Evolutionary conservation across 2,113 vertebrate genomes (phyloP), one percentile per base, ranked within the genome.

Genomic region (Cavia porcellus): DNA sequence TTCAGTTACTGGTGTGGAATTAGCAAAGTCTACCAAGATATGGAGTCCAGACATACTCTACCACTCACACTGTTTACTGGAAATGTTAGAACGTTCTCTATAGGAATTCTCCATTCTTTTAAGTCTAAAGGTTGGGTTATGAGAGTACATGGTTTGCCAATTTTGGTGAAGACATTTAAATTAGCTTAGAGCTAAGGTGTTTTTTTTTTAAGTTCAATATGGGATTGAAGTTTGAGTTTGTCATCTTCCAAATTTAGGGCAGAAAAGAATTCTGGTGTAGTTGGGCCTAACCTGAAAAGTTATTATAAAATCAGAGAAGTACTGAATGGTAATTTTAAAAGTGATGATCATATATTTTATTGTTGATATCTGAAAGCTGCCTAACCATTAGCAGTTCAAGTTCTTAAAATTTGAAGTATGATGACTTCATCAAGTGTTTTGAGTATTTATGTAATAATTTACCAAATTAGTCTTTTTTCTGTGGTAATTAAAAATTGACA

Each of bases 381-480:
- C 59, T 86, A 90, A 64, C 38, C 85, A 32, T 32, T 92, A 42
- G 45, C 25, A 83, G 70, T 83, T 95, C 61, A 30, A 68, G 92
- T 92, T 95, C 59, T 93, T 96, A 70, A 85, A 66, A 82, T 3
- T 93, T 66, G n/a, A 42, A 59, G 2, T 95, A 52, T 81, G 20
- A 42, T 38, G 42, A 66, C 50, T 89, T 95, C 64, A 82, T 81
- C 77, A 92, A 83, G n/a, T 86, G 35, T 93, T 94, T 96, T 95
- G 75, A 72, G 55, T 94, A 77, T 81, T 94, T 96, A 86, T 89
- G 38, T 92, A 90, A 81, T 25, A 38, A 38, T 62, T 20, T 77
- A 74, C 81, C 62, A 92, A 85, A 70, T 59, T 13, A 61, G 17
- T 83, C 19, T 87, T 88, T 88, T 89, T 52, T 68, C 28, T 92